Base-by-base conservation (phyloP, 2,888 invertebrate genomes). In the Fissipunctia ypsillon region DNA sequence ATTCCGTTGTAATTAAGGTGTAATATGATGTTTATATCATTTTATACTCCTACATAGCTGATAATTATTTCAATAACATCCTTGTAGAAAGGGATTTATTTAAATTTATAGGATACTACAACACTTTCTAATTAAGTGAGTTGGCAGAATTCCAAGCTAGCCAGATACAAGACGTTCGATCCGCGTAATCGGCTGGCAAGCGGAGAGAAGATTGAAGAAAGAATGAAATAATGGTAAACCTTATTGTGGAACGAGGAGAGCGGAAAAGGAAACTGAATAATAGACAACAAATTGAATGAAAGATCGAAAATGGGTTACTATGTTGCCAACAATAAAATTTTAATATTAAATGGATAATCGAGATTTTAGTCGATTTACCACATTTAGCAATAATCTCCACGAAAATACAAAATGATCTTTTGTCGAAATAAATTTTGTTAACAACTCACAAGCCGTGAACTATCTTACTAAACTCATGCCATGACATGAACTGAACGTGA, bases 161-260 rank as follows among this genome's bases (percentile, higher is more conserved):
- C 89, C 89, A 90, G 88, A 83, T 77, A 83, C 64, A 80, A 67
- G 85, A 82, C 88, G 89, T 86, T 86, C 87, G 83, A 85, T 88
- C 84, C 89, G 87, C 85, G 83, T 74, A 87, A 89, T 89, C 92
- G 90, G 89, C 91, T 88, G 84, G 85, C 90, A 65, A 88, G 87
- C 91, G 81, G 80, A 89, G 91, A 89, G 87, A 86, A 84, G 83
- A 84, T 85, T 80, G 84, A 84, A 88, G 89, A 87, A 87, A 1
- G 38, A 38, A 38, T 38, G 38, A 31, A 31, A 31, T 31, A 4
- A 31, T 3, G 31, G 4, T 3, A 31, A 31, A 31, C 31, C 4
- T 2, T 31, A 4, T 4, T 3, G 31, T 31, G 57, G 76, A 77
- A 70, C 38, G 59, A 9, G 3, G 22, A 16, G 4, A 45, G n/a